Evolutionary conservation across 1,140 invertebrate species (phyloP).

Genomic region (Hyles euphorbiae): DNA sequence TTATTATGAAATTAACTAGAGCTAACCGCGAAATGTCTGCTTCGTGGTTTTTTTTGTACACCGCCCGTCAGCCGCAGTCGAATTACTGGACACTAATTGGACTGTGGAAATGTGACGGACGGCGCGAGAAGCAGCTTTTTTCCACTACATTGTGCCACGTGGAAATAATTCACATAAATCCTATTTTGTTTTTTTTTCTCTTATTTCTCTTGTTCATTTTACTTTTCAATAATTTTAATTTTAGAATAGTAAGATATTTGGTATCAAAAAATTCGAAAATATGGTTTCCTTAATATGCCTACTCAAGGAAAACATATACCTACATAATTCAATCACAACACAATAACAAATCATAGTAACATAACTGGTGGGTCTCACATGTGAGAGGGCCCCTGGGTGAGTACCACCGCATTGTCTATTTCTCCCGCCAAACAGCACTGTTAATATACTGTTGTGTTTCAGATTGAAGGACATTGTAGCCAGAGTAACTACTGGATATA

Average conservation of each 20-base stretch:
- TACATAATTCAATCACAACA: not conserved
- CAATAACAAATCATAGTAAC: too few relatives aligned
- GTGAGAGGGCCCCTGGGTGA: too few relatives aligned
- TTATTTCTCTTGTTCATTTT: not conserved
- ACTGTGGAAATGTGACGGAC: constrained; percentile 67
- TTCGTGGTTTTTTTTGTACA: constrained; percentile 55
- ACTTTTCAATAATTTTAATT: too few relatives aligned
- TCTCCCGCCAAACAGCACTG: too few relatives aligned
- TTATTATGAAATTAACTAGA: constrained; percentile 71
- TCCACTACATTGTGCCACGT: constrained; percentile 20
- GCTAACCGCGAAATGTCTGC: constrained; percentile 47
- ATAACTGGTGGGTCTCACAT: too few relatives aligned
- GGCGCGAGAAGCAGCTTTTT: constrained; percentile 49
- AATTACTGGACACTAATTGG: constrained; percentile 73
- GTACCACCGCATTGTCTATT: too few relatives aligned
- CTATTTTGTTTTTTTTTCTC: constrained; percentile 11
- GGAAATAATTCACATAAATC: constrained; percentile 21
- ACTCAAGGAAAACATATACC: too few relatives aligned
- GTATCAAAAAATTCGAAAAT: not conserved
- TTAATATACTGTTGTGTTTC: too few relatives aligned
- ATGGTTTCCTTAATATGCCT: not conserved
- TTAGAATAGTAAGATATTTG: too few relatives aligned
- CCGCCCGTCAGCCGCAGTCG: constrained; percentile 54
- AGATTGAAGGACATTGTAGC: too few relatives aligned
- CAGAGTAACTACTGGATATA: too few relatives aligned